These are phyloP conservation scores for Parelbella ahira DNA, from an alignment of 2,888 invertebrate species.

Conservation along the genomic window DNA sequence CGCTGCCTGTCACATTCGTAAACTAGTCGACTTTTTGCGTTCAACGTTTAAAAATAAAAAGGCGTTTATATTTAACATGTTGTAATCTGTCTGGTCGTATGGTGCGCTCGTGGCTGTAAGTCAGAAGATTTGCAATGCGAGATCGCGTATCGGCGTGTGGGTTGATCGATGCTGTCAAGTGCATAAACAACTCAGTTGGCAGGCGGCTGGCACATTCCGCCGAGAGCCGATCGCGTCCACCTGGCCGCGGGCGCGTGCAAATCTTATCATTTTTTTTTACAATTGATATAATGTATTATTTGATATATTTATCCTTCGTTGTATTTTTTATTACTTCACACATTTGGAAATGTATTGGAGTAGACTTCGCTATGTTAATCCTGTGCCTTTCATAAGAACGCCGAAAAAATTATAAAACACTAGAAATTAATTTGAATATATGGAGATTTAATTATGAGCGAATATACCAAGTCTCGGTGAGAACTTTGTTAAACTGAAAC, in stretches of 20 bases:
- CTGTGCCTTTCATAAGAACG: too few species aligned
- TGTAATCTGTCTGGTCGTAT: conserved; percentile 20
- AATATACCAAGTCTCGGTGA: too few species aligned
- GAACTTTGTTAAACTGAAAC: too few species aligned
- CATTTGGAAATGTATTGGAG: too few species aligned
- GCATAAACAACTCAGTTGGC: conserved; percentile 54
- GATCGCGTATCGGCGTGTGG: conserved; percentile 41
- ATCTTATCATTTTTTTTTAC: conserved; percentile 22
- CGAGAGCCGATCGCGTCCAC: conserved; percentile 53
- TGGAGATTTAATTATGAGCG: too few species aligned
- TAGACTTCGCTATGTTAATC: too few species aligned
- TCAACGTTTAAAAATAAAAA: conserved; percentile 22
- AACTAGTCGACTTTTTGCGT: conserved; percentile 13
- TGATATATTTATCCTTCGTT: too few species aligned
- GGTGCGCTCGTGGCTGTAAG: conserved; percentile 28
- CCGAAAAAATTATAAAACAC: too few species aligned
- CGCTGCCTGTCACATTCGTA: conserved; percentile 10
- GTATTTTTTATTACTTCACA: too few species aligned
- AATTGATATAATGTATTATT: conserved; percentile 1
- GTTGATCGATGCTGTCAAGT: conserved; percentile 45
- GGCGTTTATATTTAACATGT: conserved; percentile 18
- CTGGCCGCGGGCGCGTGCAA: conserved; percentile 56
- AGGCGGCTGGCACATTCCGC: conserved; percentile 41
- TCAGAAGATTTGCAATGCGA: conserved; percentile 43
- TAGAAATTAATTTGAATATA: too few species aligned